A percentile compares a stretch with the other conserved stretches of the same genome.
These are phyloP conservation scores for Brenthis ino DNA, from an alignment of 2,888 invertebrate species.

Conservation along the genomic window DNA sequence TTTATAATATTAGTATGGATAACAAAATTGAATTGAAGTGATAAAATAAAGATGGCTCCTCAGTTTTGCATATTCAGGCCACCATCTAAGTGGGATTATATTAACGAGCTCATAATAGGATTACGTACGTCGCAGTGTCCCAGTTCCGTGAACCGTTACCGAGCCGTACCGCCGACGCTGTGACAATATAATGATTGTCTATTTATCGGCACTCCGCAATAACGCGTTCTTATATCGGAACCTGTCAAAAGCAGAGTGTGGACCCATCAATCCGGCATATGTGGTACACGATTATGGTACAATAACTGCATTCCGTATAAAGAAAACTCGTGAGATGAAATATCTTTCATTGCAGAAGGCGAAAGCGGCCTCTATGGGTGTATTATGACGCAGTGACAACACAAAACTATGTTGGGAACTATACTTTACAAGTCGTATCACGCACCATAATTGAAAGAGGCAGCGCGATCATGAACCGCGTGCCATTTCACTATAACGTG, in stretches of 20 bases:
- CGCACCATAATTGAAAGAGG: conserved; percentile 72
- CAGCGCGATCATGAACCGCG: conserved; percentile 64
- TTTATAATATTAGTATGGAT: conserved; percentile 2
- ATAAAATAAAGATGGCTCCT: conserved; percentile 30
- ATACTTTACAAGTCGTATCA: conserved; percentile 69
- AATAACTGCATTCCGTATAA: conserved; percentile 24
- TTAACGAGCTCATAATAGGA: conserved; percentile 80
- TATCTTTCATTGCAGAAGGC: conserved; percentile 57
- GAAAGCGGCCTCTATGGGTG: conserved; percentile 54
- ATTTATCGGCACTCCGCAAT: conserved; percentile 60
- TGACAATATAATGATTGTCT: conserved; percentile 76
- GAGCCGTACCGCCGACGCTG: conserved; percentile 66
- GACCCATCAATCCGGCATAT: conserved; percentile 56
- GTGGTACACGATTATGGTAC: conserved; percentile 27
- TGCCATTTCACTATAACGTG: conserved; percentile 77
- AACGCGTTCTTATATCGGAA: conserved; percentile 51
- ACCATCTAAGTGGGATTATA: conserved; percentile 65
- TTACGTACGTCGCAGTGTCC: conserved; percentile 72
- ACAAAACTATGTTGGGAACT: conserved; percentile 50
- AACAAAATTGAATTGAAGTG: conserved; percentile 18
- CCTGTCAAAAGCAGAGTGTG: conserved; percentile 54
- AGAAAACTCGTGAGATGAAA: conserved; percentile 31
- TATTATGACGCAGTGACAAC: conserved; percentile 53
- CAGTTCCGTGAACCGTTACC: conserved; percentile 71
- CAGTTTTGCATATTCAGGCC: conserved; percentile 49